These are phyloP conservation scores for Hydriomena furcata DNA, from an alignment of 2,888 invertebrate genomes.

Conservation along the genomic window DNA sequence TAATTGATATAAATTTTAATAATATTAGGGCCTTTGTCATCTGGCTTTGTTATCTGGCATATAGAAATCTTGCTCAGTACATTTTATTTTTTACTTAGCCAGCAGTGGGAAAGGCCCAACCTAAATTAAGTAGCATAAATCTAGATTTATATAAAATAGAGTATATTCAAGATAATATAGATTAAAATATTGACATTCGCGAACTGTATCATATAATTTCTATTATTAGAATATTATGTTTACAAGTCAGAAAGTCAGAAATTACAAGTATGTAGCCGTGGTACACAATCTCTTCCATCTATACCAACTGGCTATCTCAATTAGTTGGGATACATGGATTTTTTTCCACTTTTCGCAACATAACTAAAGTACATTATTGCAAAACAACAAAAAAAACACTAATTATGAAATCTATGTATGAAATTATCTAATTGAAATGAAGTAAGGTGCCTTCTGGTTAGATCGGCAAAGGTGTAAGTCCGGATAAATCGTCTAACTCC, in stretches of 20 bases:
- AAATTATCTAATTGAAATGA: too few relatives aligned
- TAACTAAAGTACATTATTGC: too few relatives aligned
- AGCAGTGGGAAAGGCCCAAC: slow-evolving; percentile 1
- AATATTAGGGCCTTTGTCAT: background rate
- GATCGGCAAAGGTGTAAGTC: too few relatives aligned
- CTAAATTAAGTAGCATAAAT: slow-evolving; percentile 19
- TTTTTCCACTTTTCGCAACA: too few relatives aligned
- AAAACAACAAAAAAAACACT: too few relatives aligned
- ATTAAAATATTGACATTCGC: background rate
- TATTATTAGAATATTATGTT: background rate
- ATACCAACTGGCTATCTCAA: too few relatives aligned
- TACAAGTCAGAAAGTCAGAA: background rate
- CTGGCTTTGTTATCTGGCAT: background rate
- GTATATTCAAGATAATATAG: slow-evolving; percentile 11
- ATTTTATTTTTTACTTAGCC: background rate
- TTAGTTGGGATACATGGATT: too few relatives aligned
- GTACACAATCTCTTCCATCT: background rate
- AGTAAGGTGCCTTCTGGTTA: too few relatives aligned
- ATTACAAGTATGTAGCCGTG: background rate
- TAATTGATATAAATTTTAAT: slow-evolving; percentile 12
- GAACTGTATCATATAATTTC: background rate
- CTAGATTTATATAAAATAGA: slow-evolving; percentile 19
- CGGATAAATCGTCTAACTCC: too few relatives aligned
- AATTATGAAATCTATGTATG: too few relatives aligned
- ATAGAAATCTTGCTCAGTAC: background rate